Percentiles rank a stretch among this genome's conserved stretches.
Conservation (phyloP, 2,888 invertebrate species). For the Ernsta delagoae region DNA sequence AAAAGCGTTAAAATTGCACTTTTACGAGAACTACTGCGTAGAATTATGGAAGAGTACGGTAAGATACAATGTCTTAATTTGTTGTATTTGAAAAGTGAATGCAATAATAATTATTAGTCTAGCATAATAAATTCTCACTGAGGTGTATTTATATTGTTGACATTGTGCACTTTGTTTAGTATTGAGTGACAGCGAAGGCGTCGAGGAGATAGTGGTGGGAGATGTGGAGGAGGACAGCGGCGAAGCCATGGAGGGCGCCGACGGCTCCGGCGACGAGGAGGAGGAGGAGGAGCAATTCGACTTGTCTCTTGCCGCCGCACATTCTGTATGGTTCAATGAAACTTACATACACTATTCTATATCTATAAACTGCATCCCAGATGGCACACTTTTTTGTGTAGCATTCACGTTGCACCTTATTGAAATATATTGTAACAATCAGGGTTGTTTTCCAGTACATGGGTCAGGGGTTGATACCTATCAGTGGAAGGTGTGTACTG, state of each 20-base stretch:
- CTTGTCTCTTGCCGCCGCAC: slow-evolving; percentile 68
- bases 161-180: neutral
- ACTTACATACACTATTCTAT: neutral
- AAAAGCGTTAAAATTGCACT: slow-evolving; percentile 51
- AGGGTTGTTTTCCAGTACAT: slow-evolving; percentile 74
- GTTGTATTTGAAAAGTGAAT: neutral
- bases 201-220: slow-evolving; percentile 1
- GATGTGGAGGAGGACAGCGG: neutral
- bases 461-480: slow-evolving; percentile 58
- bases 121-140: too few relatives aligned
- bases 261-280: slow-evolving; percentile 44
- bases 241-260: slow-evolving; percentile 17
- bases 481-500: slow-evolving; percentile 64
- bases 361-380: too few relatives aligned
- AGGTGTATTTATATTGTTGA: neutral
- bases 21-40: slow-evolving; percentile 49
- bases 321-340: slow-evolving; percentile 56
- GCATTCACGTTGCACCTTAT: too few relatives aligned
- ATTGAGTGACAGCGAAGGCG: slow-evolving; percentile 2
- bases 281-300: slow-evolving; percentile 67
- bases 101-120: too few relatives aligned
- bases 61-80: neutral
- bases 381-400: too few relatives aligned
- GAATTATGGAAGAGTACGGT: slow-evolving; percentile 54
- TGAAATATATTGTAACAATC: too few relatives aligned